Percentiles rank a stretch among this genome's conserved stretches.
phyloP scores from a whole-genome alignment of 1,140 invertebrate genomes.

The Drosophila jambulina region DNA sequence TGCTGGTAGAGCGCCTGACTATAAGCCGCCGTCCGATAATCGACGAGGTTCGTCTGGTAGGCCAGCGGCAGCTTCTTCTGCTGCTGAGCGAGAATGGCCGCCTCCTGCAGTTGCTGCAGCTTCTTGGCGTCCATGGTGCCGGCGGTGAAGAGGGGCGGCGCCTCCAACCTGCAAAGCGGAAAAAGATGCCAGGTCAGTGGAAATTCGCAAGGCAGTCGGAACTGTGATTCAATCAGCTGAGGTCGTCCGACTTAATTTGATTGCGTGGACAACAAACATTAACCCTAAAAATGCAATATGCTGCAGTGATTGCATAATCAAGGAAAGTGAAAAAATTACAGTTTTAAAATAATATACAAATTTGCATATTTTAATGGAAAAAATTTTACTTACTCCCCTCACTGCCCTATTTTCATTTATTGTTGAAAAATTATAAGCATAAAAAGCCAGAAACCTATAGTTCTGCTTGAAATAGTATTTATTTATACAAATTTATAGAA shows the following conservation, averaged over 20 bases:
- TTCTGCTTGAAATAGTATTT: no score
- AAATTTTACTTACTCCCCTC: neutral
- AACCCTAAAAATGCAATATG: neutral
- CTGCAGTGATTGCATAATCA: neutral
- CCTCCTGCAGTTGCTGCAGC: slow-evolving; percentile 85
- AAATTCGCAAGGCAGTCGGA: slow-evolving; percentile 8
- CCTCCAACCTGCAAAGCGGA: slow-evolving; percentile 89
- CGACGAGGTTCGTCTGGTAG: slow-evolving; percentile 76
- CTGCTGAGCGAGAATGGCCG: slow-evolving; percentile 62
- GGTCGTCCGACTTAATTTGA: slow-evolving; percentile 54
- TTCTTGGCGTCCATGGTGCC: slow-evolving; percentile 90
- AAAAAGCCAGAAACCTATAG: no score
- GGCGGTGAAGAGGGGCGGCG: slow-evolving; percentile 87
- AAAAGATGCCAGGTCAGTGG: slow-evolving; percentile 14
- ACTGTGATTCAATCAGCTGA: slow-evolving; percentile 52
- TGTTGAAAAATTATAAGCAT: neutral
- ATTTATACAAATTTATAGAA: no score
- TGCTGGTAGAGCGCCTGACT: slow-evolving; percentile 78
- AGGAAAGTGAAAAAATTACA: neutral
- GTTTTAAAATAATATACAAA: neutral
- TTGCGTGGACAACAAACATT: slow-evolving; percentile 32
- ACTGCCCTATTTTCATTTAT: neutral
- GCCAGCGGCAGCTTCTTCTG: slow-evolving; percentile 85
- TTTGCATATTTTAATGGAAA: neutral
- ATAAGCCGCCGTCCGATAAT: slow-evolving; percentile 80